Evolutionary conservation across 2,797 vertebrate species (phyloP).

Genomic region (Menidia menidia): DNA sequence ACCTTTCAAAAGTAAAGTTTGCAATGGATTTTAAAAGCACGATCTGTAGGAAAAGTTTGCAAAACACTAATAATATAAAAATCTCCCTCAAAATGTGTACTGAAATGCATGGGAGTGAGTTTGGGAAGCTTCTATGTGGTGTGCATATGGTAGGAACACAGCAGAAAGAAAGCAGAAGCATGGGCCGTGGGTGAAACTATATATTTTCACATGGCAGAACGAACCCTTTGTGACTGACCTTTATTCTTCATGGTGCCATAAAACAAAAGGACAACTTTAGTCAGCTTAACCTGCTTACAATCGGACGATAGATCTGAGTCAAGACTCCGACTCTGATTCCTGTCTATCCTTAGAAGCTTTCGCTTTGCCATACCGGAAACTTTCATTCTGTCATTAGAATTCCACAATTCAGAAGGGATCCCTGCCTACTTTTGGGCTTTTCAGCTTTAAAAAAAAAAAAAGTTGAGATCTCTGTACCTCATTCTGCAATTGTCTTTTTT

Average conservation of each 20-base stretch:
- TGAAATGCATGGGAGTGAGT: neutral
- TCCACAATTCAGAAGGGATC: slow-evolving; percentile 10
- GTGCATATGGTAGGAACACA: neutral
- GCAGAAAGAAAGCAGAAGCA: neutral
- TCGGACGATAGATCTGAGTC: slow-evolving; percentile 21
- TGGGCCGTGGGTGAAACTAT: neutral
- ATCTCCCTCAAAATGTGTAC: neutral
- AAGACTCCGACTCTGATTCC: slow-evolving; percentile 35
- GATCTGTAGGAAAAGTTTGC: neutral
- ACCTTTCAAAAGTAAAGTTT: slow-evolving; percentile 4
- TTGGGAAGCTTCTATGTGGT: slow-evolving; percentile 2
- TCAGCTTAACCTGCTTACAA: slow-evolving; percentile 41
- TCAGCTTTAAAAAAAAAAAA: neutral
- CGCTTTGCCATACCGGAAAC: slow-evolving; percentile 28
- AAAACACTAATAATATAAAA: neutral
- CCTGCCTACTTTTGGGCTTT: slow-evolving; percentile 1
- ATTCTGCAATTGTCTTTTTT: slow-evolving; percentile 5
- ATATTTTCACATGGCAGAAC: slow-evolving; percentile 7
- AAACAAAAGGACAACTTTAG: slow-evolving; percentile 11
- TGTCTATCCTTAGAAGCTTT: slow-evolving; percentile 35
- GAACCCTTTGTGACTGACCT: slow-evolving; percentile 23
- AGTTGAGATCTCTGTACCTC: slow-evolving; percentile 10
- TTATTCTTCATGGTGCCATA: slow-evolving; percentile 12
- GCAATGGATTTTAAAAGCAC: neutral
- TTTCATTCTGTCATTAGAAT: slow-evolving; percentile 53